A percentile compares a stretch with the other conserved stretches of the same genome.
These are phyloP conservation scores for Orthonychiurus folsomi DNA, from an alignment of 2,888 invertebrate species.

Conservation along the genomic window DNA sequence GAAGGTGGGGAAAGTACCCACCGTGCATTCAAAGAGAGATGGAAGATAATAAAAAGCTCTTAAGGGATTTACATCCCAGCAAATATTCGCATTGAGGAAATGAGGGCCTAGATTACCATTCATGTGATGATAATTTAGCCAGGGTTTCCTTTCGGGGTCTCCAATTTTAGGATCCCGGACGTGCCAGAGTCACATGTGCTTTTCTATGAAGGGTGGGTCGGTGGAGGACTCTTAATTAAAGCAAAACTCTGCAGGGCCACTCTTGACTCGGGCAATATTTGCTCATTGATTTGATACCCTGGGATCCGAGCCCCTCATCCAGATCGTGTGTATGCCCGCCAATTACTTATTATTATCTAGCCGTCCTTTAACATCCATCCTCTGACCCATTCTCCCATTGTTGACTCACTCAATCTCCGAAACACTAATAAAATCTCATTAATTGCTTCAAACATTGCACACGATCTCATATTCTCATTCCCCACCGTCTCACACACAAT, in stretches of 20 bases:
- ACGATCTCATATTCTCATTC: not conserved
- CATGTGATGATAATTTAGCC: constrained; percentile 25
- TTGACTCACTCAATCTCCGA: not conserved
- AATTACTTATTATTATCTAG: not conserved
- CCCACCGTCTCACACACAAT: too few relatives aligned
- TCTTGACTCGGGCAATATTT: constrained; percentile 20
- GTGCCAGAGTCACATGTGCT: too few relatives aligned
- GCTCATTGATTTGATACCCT: constrained; percentile 22
- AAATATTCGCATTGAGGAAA: constrained; percentile 19
- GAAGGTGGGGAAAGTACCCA: constrained; percentile 8
- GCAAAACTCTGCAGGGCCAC: constrained; percentile 21
- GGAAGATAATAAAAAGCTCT: constrained; percentile 31
- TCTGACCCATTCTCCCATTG: not conserved
- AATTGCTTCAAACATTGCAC: not conserved
- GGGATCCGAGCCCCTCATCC: not conserved
- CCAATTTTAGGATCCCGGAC: too few relatives aligned
- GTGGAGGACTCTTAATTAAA: constrained; percentile 40
- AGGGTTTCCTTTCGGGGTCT: not conserved
- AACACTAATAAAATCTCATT: constrained; percentile 6
- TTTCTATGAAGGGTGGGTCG: constrained; percentile 24
- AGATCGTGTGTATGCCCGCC: not conserved
- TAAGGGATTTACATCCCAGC: constrained; percentile 16
- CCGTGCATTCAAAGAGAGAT: constrained; percentile 20
- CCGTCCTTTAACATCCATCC: not conserved
- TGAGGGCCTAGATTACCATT: constrained; percentile 22